phyloP scores from a whole-genome alignment of 2,113 vertebrate genomes.

The Xenopus borealis region DNA sequence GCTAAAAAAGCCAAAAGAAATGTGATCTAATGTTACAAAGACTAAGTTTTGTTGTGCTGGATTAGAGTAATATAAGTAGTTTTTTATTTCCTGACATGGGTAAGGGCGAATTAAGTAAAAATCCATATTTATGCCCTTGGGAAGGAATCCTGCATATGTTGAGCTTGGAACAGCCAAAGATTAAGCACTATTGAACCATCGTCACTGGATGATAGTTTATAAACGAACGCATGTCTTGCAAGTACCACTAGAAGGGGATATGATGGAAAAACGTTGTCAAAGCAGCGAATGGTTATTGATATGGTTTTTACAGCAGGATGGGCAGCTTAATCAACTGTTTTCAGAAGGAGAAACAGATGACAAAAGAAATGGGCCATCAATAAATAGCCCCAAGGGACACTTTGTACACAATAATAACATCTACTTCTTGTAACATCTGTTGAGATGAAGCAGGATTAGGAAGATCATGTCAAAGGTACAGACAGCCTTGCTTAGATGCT shows the following conservation, averaged over 20 bases:
- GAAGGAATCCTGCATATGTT: neutral
- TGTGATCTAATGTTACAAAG: no score
- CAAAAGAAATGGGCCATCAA: constrained; percentile 41
- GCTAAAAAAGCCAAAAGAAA: no score
- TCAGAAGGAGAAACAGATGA: constrained; percentile 45
- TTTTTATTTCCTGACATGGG: neutral
- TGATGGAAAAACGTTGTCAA: constrained; percentile 41
- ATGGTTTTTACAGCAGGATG: constrained; percentile 22
- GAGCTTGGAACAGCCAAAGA: neutral
- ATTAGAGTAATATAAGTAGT: no score
- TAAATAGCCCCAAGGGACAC: constrained; percentile 33
- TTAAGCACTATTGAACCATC: constrained; percentile 6
- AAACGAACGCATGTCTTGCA: neutral
- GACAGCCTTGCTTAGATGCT: constrained; percentile 16
- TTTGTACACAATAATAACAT: constrained; percentile 29
- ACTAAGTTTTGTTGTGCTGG: neutral
- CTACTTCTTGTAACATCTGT: constrained; percentile 25
- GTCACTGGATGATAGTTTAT: neutral
- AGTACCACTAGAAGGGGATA: constrained; percentile 5
- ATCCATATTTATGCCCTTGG: constrained; percentile 1
- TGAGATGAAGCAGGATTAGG: constrained; percentile 14
- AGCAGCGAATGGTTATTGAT: constrained; percentile 37
- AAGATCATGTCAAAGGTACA: constrained; percentile 26
- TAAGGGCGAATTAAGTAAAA: neutral
- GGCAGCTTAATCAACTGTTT: constrained; percentile 42